These are phyloP conservation scores for Orcinus orca DNA, from an alignment of 2,113 vertebrate species.

Conservation along the genomic window DNA sequence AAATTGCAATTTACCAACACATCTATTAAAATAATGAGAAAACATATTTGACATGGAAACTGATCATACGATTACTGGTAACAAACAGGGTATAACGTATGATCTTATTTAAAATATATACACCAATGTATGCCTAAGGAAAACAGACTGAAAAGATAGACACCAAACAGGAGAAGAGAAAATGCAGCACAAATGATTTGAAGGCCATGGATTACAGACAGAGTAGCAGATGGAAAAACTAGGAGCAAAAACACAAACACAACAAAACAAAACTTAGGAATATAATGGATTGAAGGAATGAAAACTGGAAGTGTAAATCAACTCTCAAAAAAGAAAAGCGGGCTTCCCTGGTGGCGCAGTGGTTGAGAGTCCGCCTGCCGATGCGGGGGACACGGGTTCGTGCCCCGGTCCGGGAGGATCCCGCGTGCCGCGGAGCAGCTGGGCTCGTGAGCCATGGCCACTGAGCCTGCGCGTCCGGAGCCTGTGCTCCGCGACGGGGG, in stretches of 20 bases:
- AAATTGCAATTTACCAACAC: not conserved
- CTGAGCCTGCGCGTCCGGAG: no score
- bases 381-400: no score
- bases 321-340: not conserved
- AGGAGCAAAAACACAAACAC: not conserved
- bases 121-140: not conserved
- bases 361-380: no score
- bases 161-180: not conserved
- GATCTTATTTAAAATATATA: not conserved
- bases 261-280: not conserved
- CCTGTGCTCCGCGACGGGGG: no score
- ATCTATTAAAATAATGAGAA: slow-evolving; percentile 12
- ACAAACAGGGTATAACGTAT: not conserved
- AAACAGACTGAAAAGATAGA: not conserved
- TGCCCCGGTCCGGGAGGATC: no score
- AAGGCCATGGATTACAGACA: not conserved
- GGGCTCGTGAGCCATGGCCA: no score
- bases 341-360: no score
- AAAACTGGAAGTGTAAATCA: not conserved
- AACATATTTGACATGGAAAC: not conserved
- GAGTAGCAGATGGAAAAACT: not conserved
- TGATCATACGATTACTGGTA: not conserved
- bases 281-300: not conserved
- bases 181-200: not conserved
- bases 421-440: no score